Percentiles rank a stretch among this genome's conserved stretches.
Conservation (phyloP, 2,797 vertebrate genomes). For the Ctenopoma kingsleyae region DNA sequence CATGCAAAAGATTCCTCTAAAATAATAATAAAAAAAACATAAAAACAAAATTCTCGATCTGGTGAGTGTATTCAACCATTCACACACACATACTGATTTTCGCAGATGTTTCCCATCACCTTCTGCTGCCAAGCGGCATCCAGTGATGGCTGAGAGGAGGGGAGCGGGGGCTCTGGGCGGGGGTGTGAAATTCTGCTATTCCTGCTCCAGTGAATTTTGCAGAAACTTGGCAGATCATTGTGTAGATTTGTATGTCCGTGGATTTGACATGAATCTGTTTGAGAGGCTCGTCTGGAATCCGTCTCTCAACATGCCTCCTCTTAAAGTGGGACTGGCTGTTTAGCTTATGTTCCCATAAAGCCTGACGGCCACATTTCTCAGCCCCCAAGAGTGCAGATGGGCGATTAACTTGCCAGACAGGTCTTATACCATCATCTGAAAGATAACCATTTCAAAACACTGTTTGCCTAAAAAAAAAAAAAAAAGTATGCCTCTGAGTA, state of each 20-base stretch:
- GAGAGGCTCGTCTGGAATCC: conserved; percentile 70
- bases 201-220: conserved; percentile 75
- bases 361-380: conserved; percentile 59
- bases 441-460: conserved; percentile 47
- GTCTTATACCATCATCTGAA: conserved; percentile 46
- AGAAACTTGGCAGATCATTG: conserved; percentile 78
- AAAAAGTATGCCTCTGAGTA: conserved; percentile 26
- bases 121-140: conserved; percentile 65
- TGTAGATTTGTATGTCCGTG: conserved; percentile 75
- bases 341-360: conserved; percentile 65
- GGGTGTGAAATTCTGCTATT: conserved; percentile 74
- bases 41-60: conserved; percentile 62
- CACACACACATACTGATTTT: conserved; percentile 50
- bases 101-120: conserved; percentile 80
- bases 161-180: conserved; percentile 27
- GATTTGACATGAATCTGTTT: conserved; percentile 78
- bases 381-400: conserved; percentile 54
- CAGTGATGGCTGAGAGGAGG: conserved; percentile 58
- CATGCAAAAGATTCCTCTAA: conserved; percentile 34
- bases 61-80: conserved; percentile 51
- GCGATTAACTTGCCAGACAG: conserved; percentile 57
- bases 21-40: conserved; percentile 7
- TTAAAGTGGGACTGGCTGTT: conserved; percentile 56
- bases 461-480: conserved; percentile 18
- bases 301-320: conserved; percentile 61